Evolutionary conservation across 2,888 invertebrate species (phyloP).

Genomic region (Cybosia mesomella): DNA sequence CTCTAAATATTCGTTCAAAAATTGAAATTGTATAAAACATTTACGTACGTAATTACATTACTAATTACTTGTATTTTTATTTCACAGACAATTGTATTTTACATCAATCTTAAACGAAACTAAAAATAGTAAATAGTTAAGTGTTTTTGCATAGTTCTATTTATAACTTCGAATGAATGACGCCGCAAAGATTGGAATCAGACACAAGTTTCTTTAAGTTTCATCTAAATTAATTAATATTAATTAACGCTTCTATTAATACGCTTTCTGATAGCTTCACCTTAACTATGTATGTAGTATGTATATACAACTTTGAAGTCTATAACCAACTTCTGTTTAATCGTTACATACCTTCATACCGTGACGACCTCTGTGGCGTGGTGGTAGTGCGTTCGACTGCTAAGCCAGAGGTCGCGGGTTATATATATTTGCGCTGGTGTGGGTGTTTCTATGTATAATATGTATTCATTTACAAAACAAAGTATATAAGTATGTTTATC

Average conservation of each 20-base stretch:
- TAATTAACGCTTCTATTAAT: slow-evolving; percentile 31
- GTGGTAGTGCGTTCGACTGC: no score
- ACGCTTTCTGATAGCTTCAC: not conserved
- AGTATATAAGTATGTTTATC: no score
- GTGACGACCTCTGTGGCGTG: no score
- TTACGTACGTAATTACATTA: not conserved
- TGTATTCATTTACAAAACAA: no score
- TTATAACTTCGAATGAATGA: slow-evolving; percentile 26
- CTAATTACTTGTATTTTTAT: not conserved
- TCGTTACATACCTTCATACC: no score
- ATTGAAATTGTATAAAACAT: no score
- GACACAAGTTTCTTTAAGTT: slow-evolving; percentile 15
- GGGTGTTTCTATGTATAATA: no score
- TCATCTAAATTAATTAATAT: slow-evolving; percentile 20
- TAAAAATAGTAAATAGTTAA: not conserved
- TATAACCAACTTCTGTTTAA: no score
- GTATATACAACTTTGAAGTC: not conserved
- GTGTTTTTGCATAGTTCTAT: slow-evolving; percentile 9
- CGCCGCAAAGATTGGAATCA: slow-evolving; percentile 9
- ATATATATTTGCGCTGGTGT: no score
- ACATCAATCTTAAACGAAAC: not conserved
- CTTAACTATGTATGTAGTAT: not conserved
- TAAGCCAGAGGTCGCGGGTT: no score
- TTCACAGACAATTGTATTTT: not conserved
- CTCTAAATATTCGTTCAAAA: no score